Percentiles rank a stretch among this genome's conserved stretches.
Evolutionary conservation across 2,113 vertebrate species (phyloP).

Genomic region (Vulpes lagopus): DNA sequence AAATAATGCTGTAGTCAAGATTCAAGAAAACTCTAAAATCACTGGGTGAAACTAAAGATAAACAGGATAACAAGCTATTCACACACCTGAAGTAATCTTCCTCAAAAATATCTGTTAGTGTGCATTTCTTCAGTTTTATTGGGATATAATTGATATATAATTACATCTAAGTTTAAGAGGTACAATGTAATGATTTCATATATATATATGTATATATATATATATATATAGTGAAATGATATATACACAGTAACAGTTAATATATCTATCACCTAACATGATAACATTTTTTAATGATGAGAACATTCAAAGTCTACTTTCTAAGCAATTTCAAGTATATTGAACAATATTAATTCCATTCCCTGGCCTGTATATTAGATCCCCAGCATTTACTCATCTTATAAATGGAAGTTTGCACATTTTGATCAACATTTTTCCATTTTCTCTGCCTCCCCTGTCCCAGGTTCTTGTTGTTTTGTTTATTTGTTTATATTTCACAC

Average conservation of each 20-base stretch:
- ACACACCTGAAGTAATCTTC: not conserved
- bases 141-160: not conserved
- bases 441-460: not conserved
- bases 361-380: not conserved
- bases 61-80: not conserved
- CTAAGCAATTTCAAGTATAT: not conserved
- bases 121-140: not conserved
- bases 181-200: not conserved
- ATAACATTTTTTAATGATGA: not conserved
- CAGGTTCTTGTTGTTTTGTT: not conserved
- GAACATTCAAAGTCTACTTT: not conserved
- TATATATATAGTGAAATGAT: not conserved
- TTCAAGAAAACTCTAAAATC: not conserved
- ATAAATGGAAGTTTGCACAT: not conserved
- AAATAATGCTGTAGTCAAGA: not conserved
- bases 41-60: not conserved
- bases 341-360: not conserved
- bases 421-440: not conserved
- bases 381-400: not conserved
- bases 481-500: not conserved
- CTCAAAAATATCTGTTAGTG: not conserved
- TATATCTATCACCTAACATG: not conserved
- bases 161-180: not conserved
- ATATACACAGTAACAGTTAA: not conserved
- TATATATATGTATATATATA: not conserved